Base-by-base conservation (phyloP, 2,113 vertebrate genomes). In the Deroptyus accipitrinus region DNA sequence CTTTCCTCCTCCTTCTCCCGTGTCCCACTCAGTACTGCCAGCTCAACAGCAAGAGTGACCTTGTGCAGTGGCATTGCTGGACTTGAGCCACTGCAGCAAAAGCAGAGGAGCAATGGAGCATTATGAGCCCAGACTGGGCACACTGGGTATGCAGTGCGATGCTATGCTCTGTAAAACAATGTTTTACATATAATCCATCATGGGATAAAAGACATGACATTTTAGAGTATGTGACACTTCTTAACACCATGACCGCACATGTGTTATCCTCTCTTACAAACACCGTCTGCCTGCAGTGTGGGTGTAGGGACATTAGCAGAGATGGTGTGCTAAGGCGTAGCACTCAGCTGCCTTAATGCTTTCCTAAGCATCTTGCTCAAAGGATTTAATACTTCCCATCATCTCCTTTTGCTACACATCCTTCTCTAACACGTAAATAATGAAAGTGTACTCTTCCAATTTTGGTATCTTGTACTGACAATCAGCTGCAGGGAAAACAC, bases 171-270 rank as follows among this genome's bases (percentile, higher is more conserved):
- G 7, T 17, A 62, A 49, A 87, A 31, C 37, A 24, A 16, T n/a
- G 11, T 20, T 20, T 74, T 31, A 42, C 6, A 33, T 17, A 39
- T 35, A 28, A 69, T 10, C 52, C 11, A 5, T 63, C n/a, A 42
- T 0, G 13, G 68, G 37, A 69, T 49, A n/a, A 70, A 63, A 76
- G 37, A 66, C 4, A 5, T 22, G 70, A 25, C 62, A 46, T 15
- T 69, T 51, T 12, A 68, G 70, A 61, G 41, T 41, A 51, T 1
- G 0, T 24, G 49, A 62, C 75, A 22, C 42, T 61, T 55, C 39
- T 57, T 57, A 80, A 42, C n/a, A 64, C 35, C 0, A 0, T 54
- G 42, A 39, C 46, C 3, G 2, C 2, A 0, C 16, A 23, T 13
- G 18, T 4, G 2, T 64, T 54, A 8, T 9, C 1, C 4, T 63